These are phyloP conservation scores for Napeogenes sylphis DNA, from an alignment of 2,888 invertebrate species.

Conservation along the genomic window DNA sequence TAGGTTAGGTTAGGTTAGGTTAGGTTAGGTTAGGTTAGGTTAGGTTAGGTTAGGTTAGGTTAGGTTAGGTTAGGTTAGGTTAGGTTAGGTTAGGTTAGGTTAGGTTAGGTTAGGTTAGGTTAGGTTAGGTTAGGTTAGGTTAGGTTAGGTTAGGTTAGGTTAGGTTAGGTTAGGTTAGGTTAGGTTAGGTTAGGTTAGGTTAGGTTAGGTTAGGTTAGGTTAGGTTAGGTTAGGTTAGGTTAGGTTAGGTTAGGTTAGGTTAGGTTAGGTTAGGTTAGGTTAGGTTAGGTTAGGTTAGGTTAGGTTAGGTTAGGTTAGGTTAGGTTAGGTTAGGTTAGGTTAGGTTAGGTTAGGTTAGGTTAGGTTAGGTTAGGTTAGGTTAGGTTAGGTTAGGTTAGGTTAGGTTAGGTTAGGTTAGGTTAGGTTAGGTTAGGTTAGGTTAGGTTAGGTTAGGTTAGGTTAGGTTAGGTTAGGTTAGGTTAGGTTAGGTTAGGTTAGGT, in stretches of 20 bases:
- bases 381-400: slow-evolving; percentile 32
- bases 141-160: slow-evolving; percentile 39
- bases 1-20: slow-evolving; percentile 36
- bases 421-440: slow-evolving; percentile 31
- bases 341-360: slow-evolving; percentile 32
- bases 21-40: slow-evolving; percentile 38
- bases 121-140: slow-evolving; percentile 38
- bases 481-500: slow-evolving; percentile 29
- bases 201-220: slow-evolving; percentile 38
- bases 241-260: slow-evolving; percentile 25
- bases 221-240: slow-evolving; percentile 38
- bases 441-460: slow-evolving; percentile 32
- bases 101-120: slow-evolving; percentile 39
- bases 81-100: slow-evolving; percentile 39
- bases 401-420: slow-evolving; percentile 31
- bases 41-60: slow-evolving; percentile 37
- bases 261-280: slow-evolving; percentile 34
- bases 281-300: slow-evolving; percentile 31
- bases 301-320: slow-evolving; percentile 33
- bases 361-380: slow-evolving; percentile 31
- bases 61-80: slow-evolving; percentile 38
- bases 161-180: slow-evolving; percentile 37
- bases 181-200: slow-evolving; percentile 34
- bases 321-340: slow-evolving; percentile 32
- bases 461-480: slow-evolving; percentile 30